Evolutionary conservation across 2,797 vertebrate species (phyloP), one percentile per base, ranked within the genome.

Genomic region (Smutsia temminckii): DNA sequence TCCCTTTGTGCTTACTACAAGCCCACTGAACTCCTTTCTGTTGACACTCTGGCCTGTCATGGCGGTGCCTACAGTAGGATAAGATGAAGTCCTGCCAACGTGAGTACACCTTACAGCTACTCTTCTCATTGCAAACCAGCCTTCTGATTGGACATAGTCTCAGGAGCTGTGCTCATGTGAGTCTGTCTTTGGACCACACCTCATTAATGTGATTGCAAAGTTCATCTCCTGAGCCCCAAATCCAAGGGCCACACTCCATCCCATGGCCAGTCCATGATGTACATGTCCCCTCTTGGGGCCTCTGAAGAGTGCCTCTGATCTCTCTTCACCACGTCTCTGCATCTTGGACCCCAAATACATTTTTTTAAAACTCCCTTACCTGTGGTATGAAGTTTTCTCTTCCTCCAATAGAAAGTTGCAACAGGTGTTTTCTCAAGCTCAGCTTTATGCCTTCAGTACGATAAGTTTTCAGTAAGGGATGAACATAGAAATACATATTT

Each of bases 351-450:
- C 17, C 88, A 17, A 3, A 46, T 12, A 4, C 4, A 6, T 64
- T 6, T 53, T 18, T 53, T 66, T 34, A 40, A 53, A 42, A 27
- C 18, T 37, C 34, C 18, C 46, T 69, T 8, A 0, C 20, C 25
- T 4, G 0, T 53, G 42, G 23, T 2, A 3, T 17, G 61, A 51
- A 63, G 17, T 21, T 77, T 49, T 29, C 34, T 51, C 2, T 27
- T 13, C 34, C 17, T 64, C 20, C 29, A 71, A 0, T 7, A 57
- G 78, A 40, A 42, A 63, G 42, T 91, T 12, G 63, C 2, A 34
- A 69, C 80, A 93, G 83, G 46, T 79, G n/a, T 61, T 55, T 63
- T 90, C 74, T 71, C 25, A 34, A 1, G 14, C 46, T 64, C 49
- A 3, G 21, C 53, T 57, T 66, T 29, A 79, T 0, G 1, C 20